Evolutionary conservation across 2,888 invertebrate species (phyloP).

Genomic region (Branchellion lobata): DNA sequence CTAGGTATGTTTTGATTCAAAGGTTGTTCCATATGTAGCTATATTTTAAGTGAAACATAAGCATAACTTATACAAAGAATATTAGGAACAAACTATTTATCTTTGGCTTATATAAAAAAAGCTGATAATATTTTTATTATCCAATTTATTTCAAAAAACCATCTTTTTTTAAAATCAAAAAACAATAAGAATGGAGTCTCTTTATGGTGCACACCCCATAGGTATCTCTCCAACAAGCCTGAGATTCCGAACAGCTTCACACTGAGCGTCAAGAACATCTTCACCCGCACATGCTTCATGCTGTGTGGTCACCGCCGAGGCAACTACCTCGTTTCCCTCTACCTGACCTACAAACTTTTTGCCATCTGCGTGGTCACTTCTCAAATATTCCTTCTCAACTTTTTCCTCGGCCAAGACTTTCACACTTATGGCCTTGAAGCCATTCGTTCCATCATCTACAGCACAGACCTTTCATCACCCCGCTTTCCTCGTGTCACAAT

Average conservation of each 20-base stretch:
- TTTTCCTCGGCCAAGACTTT: constrained; percentile 51
- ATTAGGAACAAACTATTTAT: no score
- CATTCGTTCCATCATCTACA: constrained; percentile 62
- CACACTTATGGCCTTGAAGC: constrained; percentile 62
- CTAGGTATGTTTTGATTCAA: no score
- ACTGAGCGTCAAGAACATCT: constrained; percentile 59
- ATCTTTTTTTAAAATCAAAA: no score
- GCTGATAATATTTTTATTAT: no score
- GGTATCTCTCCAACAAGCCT: constrained; percentile 51
- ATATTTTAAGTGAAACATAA: no score
- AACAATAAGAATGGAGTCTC: no score
- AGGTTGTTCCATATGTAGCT: no score
- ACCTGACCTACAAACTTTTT: constrained; percentile 63
- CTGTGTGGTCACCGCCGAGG: constrained; percentile 62
- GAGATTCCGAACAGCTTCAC: constrained; percentile 58
- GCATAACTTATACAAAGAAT: no score
- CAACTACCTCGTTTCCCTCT: constrained; percentile 64
- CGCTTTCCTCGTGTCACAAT: constrained; percentile 62
- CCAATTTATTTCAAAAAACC: no score
- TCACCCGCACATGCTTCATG: constrained; percentile 60
- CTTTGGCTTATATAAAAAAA: no score
- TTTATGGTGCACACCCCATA: constrained; percentile 31
- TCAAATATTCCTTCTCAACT: constrained; percentile 55
- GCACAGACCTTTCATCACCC: constrained; percentile 59
- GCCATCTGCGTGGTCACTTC: constrained; percentile 58